phyloP scores from a whole-genome alignment of 2,113 vertebrate genomes.

The Nibea coibor region DNA sequence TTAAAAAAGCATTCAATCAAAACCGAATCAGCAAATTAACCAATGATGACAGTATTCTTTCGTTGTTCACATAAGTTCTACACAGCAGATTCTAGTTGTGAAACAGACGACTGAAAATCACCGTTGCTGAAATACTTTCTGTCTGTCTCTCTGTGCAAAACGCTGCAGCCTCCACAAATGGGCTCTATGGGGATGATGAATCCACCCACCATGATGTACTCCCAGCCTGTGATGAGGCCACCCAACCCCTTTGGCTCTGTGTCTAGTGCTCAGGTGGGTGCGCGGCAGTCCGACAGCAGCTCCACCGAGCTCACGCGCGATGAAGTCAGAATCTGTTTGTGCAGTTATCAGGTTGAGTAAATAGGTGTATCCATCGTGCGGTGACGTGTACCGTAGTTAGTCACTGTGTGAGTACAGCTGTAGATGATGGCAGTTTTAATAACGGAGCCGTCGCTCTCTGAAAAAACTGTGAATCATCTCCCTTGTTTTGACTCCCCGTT shows the following conservation, averaged over 20 bases:
- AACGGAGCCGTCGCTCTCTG: constrained; percentile 56
- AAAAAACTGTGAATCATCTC: constrained; percentile 72
- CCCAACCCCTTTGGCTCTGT: constrained; percentile 97
- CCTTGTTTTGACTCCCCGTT: constrained; percentile 59
- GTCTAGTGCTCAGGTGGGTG: constrained; percentile 94
- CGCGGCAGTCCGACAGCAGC: constrained; percentile 3
- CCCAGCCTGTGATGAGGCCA: constrained; percentile 96
- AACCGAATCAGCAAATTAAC: background rate
- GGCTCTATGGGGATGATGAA: constrained; percentile 96
- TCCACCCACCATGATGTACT: constrained; percentile 97
- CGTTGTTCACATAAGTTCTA: background rate
- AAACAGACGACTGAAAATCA: background rate
- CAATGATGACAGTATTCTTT: background rate
- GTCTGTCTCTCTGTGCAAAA: constrained; percentile 35
- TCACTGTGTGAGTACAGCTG: constrained; percentile 48
- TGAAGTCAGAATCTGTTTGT: constrained; percentile 49
- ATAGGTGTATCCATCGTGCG: constrained; percentile 55
- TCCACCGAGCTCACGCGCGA: constrained; percentile 26
- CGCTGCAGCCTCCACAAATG: constrained; percentile 91
- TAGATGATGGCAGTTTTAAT: constrained; percentile 75
- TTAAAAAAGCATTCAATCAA: background rate
- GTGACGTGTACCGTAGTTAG: constrained; percentile 58
- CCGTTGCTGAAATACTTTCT: background rate
- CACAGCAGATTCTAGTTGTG: background rate
- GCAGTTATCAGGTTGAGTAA: constrained; percentile 52